Evolutionary conservation across 2,797 vertebrate species (phyloP), one percentile per base, ranked within the genome.

Genomic region (Microctenopoma lineatum): DNA sequence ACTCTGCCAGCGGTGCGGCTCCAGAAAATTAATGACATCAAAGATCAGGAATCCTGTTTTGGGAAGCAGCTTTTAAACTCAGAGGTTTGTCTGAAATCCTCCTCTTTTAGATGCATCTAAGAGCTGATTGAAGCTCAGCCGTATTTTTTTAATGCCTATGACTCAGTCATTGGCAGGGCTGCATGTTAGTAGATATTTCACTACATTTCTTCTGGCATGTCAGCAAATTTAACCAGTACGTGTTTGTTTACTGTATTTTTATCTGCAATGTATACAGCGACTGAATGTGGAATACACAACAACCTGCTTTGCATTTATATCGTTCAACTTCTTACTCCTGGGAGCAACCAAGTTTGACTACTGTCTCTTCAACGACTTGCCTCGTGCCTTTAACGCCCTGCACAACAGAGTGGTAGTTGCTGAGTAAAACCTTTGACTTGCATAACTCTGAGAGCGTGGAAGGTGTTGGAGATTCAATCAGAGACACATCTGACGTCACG

Each of bases 41-140:
- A 59, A 73, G 50, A 78, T 78, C 36, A 57, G 64, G 73, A 66
- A 71, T 71, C 29, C 38, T 38, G 64, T 70, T 76, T 58, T 38
- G 15, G 62, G 50, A 62, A 54, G 51, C 25, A 4, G 59, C 16
- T 42, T 62, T 63, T 78, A 32, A 52, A 54, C 58, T 59, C 11
- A 2, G 39, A 57, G 21, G 8, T 53, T 39, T 57, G 66, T 58
- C 45, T 66, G 75, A 70, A 75, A 55, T 60, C 59, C 32, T 63
- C 45, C 48, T 34, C 67, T 55, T 65, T 61, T 59, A 53, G 54
- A 59, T 45, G 59, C 38, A 42, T 74, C 56, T 68, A 1, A 26
- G 2, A 4, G 44, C 66, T 51, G 52, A 74, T 64, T 51, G 52
- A 41, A 47, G 63, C 67, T 61, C 42, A 44, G 34, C 27, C 3